These are phyloP conservation scores for Mizuhopecten yessoensis DNA, from an alignment of 1,140 invertebrate genomes.

Conservation along the genomic window DNA sequence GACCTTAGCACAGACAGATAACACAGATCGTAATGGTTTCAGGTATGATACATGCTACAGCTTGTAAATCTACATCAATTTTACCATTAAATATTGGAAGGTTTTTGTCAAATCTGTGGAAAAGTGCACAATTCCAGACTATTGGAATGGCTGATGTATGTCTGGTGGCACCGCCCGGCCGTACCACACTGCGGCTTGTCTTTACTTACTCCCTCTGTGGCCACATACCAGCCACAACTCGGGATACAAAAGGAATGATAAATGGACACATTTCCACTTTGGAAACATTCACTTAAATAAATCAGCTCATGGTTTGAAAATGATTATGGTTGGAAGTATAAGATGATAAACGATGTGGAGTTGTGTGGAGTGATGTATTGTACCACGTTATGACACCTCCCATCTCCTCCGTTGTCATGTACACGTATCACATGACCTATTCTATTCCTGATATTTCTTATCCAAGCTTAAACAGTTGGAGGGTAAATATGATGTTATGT, in stretches of 20 bases:
- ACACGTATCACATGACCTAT: neutral
- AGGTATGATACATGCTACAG: neutral
- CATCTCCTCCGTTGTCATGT: neutral
- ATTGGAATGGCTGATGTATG: conserved; percentile 18
- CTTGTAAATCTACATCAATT: conserved; percentile 28
- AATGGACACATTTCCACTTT: neutral
- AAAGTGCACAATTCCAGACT: conserved; percentile 33
- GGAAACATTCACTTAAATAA: neutral
- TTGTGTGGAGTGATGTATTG: neutral
- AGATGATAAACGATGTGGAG: neutral
- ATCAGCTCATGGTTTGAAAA: conserved; percentile 33
- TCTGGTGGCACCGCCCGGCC: neutral
- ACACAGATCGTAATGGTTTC: neutral
- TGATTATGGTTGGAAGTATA: neutral
- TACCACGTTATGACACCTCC: neutral
- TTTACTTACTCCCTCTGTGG: too few species aligned
- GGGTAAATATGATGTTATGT: neutral
- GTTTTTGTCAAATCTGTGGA: conserved; percentile 34
- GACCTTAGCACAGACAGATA: neutral
- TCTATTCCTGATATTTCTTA: neutral
- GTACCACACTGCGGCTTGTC: neutral
- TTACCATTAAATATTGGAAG: conserved; percentile 35
- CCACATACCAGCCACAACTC: neutral
- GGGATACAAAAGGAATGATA: neutral
- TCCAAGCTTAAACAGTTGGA: too few species aligned